Percentiles rank a stretch among this genome's conserved stretches.
Evolutionary conservation across 2,113 vertebrate genomes (phyloP).

Genomic region (Scomber japonicus): DNA sequence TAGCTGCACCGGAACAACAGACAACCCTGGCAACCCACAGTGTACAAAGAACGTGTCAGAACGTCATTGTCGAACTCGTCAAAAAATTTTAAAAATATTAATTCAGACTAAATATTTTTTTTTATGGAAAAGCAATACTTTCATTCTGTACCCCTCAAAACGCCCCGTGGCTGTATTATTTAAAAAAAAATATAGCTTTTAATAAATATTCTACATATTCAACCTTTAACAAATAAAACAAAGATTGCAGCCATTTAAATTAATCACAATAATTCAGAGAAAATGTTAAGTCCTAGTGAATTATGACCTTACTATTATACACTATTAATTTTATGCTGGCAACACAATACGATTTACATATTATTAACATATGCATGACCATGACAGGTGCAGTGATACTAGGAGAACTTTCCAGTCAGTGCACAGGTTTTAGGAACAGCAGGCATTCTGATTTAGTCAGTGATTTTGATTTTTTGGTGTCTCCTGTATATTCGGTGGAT

Average conservation of each 20-base stretch:
- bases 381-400: neutral
- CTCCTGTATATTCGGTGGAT: neutral
- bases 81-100: too few species aligned
- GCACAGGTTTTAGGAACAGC: neutral
- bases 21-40: too few species aligned
- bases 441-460: neutral
- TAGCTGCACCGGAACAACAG: too few species aligned
- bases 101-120: too few species aligned
- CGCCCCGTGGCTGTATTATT: too few species aligned
- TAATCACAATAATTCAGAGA: neutral
- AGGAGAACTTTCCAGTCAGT: too few species aligned
- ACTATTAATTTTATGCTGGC: neutral
- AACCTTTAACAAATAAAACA: neutral
- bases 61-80: too few species aligned
- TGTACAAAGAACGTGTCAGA: too few species aligned
- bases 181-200: too few species aligned
- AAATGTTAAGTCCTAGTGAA: neutral
- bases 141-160: too few species aligned
- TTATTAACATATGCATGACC: constrained; percentile 9
- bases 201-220: too few species aligned
- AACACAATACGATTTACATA: neutral
- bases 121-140: too few species aligned
- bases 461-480: neutral
- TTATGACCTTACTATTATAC: neutral
- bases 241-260: neutral